These are phyloP conservation scores for Minunthozetes semirufus DNA, from an alignment of 2,888 invertebrate genomes.

Conservation along the genomic window DNA sequence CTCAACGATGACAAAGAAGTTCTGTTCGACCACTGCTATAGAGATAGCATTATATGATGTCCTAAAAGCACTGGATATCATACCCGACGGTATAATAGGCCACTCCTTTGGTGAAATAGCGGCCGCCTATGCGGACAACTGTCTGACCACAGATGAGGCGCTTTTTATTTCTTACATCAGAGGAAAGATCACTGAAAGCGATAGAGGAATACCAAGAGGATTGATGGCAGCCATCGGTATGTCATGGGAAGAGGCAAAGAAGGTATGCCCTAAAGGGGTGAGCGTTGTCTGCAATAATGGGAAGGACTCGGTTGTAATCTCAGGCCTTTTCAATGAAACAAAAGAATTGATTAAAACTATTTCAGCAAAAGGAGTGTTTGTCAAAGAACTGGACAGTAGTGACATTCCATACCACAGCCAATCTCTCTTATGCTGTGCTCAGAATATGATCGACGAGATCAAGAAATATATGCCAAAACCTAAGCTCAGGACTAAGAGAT, in stretches of 20 bases:
- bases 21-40: slow-evolving; percentile 53
- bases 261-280: slow-evolving; percentile 47
- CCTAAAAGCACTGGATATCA: slow-evolving; percentile 47
- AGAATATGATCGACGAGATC: slow-evolving; percentile 66
- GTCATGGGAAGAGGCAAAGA: slow-evolving; percentile 46
- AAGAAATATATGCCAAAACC: slow-evolving; percentile 66
- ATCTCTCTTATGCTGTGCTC: not conserved
- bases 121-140: slow-evolving; percentile 54
- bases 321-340: slow-evolving; percentile 40
- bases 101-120: slow-evolving; percentile 55
- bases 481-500: slow-evolving; percentile 67
- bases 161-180: slow-evolving; percentile 54
- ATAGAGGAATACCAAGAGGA: slow-evolving; percentile 39
- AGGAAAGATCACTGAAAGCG: slow-evolving; percentile 47
- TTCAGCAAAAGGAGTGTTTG: slow-evolving; percentile 20
- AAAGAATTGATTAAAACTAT: slow-evolving; percentile 10
- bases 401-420: slow-evolving; percentile 28
- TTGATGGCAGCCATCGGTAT: slow-evolving; percentile 49
- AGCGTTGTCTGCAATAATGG: slow-evolving; percentile 53
- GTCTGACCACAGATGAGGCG: slow-evolving; percentile 53
- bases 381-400: slow-evolving; percentile 10
- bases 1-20: slow-evolving; percentile 89
- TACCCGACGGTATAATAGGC: slow-evolving; percentile 53
- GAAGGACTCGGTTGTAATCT: slow-evolving; percentile 53
- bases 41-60: slow-evolving; percentile 48